phyloP scores from a whole-genome alignment of 2,888 invertebrate genomes.

The Amphipoea lucens region DNA sequence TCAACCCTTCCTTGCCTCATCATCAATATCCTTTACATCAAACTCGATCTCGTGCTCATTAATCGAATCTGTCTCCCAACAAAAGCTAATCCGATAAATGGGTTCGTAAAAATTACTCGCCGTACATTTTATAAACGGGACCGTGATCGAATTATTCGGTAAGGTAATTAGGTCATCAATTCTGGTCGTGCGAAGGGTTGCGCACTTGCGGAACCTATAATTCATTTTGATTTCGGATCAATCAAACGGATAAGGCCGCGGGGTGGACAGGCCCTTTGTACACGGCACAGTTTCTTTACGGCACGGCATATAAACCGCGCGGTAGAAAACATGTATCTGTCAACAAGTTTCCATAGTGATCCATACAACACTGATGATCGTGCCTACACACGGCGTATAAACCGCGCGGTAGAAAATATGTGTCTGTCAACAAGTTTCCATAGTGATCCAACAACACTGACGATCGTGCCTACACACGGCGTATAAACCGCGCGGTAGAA shows the following conservation, averaged over 20 bases:
- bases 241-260: conserved; percentile 19
- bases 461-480: no score
- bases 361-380: no score
- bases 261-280: background rate
- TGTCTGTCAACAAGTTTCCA: no score
- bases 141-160: conserved; percentile 47
- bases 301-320: background rate
- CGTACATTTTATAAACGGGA: conserved; percentile 50
- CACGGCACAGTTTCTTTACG: background rate
- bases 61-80: conserved; percentile 72
- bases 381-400: no score
- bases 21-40: conserved; percentile 72
- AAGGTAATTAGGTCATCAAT: conserved; percentile 49
- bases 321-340: background rate
- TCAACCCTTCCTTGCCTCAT: conserved; percentile 62
- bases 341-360: background rate
- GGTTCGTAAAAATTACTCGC: conserved; percentile 52
- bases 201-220: conserved; percentile 18
- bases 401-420: no score
- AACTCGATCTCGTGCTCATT: conserved; percentile 60
- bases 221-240: conserved; percentile 27
- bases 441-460: background rate
- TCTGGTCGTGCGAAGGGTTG: conserved; percentile 28
- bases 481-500: no score
- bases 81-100: conserved; percentile 63